Base-by-base conservation (phyloP, 2,113 vertebrate genomes). In the Heteronetta atricapilla region DNA sequence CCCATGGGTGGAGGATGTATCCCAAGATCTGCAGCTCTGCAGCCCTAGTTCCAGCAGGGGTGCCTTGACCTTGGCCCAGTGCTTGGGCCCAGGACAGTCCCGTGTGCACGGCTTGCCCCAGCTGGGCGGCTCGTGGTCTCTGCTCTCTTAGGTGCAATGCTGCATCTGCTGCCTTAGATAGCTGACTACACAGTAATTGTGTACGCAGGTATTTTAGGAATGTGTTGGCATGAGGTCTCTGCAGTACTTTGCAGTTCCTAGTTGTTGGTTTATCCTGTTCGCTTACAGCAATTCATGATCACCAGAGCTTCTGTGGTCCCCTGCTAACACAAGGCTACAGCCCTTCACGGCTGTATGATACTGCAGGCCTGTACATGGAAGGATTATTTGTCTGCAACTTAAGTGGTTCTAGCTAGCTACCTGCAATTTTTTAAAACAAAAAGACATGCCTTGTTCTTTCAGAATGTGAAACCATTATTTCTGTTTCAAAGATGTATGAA, bases 261-360 rank as follows among this genome's bases (percentile, higher is more conserved):
- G 19, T 33, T 68, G 22, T 9, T 10, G 1, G 19, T 88, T 90
- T 86, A 40, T 82, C 17, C 44, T 6, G 18, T n/a, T 74, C 8
- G 5, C 1, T 92, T 74, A 46, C 11, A 40, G 23, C 31, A 23
- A 25, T 55, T 59, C 12, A 33, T 44, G 36, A 13, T 8, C 59
- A 59, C 46, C 73, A 88, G 34, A 21, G 25, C 6, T 36, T 22
- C 25, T 5, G 0, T 1, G 74, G 64, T 17, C 31, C 60, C 21
- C 11, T 1, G 3, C 44, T 22, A 69, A 48, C 38, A 50, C 0
- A 3, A 66, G 40, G 44, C 31, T 67, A 3, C 0, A 0, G 25
- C 14, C 48, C 44, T 50, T 55, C 40, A 38, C 22, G n/a, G 55
- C 23, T 28, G 7, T 4, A 10, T 7, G 5, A 13, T 21, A 8